Base-by-base conservation (phyloP, 2,113 vertebrate genomes). In the Oreochromis niloticus region DNA sequence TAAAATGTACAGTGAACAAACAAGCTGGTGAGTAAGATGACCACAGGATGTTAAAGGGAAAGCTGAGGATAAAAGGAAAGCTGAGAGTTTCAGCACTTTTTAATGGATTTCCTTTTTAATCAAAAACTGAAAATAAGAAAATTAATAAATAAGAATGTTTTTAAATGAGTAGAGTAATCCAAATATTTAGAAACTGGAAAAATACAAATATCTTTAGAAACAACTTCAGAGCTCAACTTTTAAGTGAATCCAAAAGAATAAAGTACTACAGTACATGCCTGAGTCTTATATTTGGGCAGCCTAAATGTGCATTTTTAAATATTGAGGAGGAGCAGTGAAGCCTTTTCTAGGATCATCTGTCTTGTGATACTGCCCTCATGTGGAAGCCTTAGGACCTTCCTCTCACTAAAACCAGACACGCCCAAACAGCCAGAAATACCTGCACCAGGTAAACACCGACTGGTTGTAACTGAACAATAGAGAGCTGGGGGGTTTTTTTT, bases 341-440 rank as follows among this genome's bases (percentile, higher is more conserved):
- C 46, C 78, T 19, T 81, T 82, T 63, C 56, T 50, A 16, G 32
- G 41, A 48, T 50, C 27, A 14, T 48, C 14, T 59, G 6, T 52
- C 81, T 2, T 52, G 80, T 41, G 50, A 68, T 90, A 54, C 82
- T 89, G 90, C 90, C 93, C 83, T 80, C 89, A 48, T 83, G 90
- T 90, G 92, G 93, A 24, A 17, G 16, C 2, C 59, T 63, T 11
- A 34, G 5, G 13, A 2, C 3, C 14, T 75, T 43, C n/a, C 4
- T 16, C 55, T n/a, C 10, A 43, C 55, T 17, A 63, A 30, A 83
- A 54, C 61, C 80, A 83, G 59, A 78, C 32, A 5, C 9, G 2
- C 39, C 78, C 73, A 81, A 52, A 73, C 27, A 81, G 71, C 52
- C 68, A 48, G 16, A 78, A 78, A 78, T 52, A 78, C 73, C 73